These are phyloP conservation scores for Varanus komodoensis DNA, from an alignment of 2,113 vertebrate genomes.

Conservation along the genomic window DNA sequence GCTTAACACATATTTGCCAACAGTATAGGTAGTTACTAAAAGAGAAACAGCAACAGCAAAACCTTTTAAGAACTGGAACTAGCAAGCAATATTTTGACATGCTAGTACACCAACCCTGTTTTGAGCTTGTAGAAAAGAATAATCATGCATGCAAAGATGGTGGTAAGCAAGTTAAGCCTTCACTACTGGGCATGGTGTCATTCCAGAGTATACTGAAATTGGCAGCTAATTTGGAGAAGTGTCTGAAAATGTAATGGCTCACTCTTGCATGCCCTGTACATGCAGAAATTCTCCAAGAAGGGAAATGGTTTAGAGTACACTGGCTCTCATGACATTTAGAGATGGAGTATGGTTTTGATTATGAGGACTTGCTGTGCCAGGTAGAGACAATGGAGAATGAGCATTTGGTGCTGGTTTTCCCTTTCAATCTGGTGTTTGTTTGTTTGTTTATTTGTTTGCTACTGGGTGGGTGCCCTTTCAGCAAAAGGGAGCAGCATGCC, in stretches of 20 bases:
- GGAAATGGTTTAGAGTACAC: not conserved
- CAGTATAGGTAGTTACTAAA: not conserved
- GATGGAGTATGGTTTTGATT: constrained; percentile 38
- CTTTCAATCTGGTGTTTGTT: constrained; percentile 47
- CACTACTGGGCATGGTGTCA: constrained; percentile 22
- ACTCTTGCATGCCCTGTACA: not conserved
- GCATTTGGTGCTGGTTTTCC: constrained; percentile 56
- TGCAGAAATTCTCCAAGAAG: constrained; percentile 18
- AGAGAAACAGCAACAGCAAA: not conserved
- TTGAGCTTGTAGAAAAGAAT: not conserved
- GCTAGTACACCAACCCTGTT: not conserved
- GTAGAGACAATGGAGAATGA: constrained; percentile 24
- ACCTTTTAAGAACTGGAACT: not conserved
- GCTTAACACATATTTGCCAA: not conserved
- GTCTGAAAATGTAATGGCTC: not conserved
- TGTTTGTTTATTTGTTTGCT: constrained; percentile 61
- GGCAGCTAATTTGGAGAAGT: constrained; percentile 35
- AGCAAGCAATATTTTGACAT: not conserved
- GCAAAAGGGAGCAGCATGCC: constrained; percentile 57
- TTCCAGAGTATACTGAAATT: constrained; percentile 30
- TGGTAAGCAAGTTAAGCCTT: constrained; percentile 28
- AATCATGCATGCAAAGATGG: constrained; percentile 18
- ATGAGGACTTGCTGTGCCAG: constrained; percentile 18
- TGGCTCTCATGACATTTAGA: constrained; percentile 15
- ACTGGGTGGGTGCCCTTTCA: constrained; percentile 56